Base-by-base conservation (phyloP, 2,797 vertebrate genomes). In the Limosa lapponica region DNA sequence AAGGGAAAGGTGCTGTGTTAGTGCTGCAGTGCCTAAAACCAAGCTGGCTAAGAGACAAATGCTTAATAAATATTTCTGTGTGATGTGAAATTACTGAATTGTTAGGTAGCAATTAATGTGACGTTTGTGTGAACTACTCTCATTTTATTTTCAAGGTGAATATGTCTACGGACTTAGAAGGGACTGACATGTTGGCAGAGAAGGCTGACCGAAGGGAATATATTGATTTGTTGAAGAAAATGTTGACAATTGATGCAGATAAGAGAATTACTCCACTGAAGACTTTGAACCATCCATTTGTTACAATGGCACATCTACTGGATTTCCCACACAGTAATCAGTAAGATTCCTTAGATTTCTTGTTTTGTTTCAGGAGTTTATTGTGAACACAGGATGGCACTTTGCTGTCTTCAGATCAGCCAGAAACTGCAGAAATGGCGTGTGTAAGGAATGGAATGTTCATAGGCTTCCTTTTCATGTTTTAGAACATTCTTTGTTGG, bases 321-420 rank as follows among this genome's bases (percentile, higher is more conserved):
- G 99, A 99, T 98, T 99, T 99, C 94, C 99, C 99, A 41, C 99
- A 99, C 97, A 99, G 99, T 96, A 99, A 99, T 59, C 99, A 99
- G 99, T 99, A 98, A 97, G 98, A 96, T 95, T 37, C 51, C 81
- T 74, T 39, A 43, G 37, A 13, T 77, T 57, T 51, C 24, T 43
- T 55, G 28, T 11, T 78, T 70, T 75, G 25, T 89, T 90, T 66
- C 58, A 49, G 77, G 39, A 55, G 34, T 61, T 83, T 70, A n/a
- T 2, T 73, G 30, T 73, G 46, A 92, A 41, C 48, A 39, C 44
- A 61, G 32, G 69, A 15, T 6, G 71, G 44, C 71, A 17, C 13
- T 86, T 65, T n/a, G n/a, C n/a, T n/a, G n/a, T n/a, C n/a, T n/a
- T n/a, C n/a, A n/a, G n/a, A n/a, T n/a, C n/a, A n/a, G n/a, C n/a